Evolutionary conservation across 2,797 vertebrate species (phyloP), one percentile per base, ranked within the genome.

Genomic region (Sciaenops ocellatus): DNA sequence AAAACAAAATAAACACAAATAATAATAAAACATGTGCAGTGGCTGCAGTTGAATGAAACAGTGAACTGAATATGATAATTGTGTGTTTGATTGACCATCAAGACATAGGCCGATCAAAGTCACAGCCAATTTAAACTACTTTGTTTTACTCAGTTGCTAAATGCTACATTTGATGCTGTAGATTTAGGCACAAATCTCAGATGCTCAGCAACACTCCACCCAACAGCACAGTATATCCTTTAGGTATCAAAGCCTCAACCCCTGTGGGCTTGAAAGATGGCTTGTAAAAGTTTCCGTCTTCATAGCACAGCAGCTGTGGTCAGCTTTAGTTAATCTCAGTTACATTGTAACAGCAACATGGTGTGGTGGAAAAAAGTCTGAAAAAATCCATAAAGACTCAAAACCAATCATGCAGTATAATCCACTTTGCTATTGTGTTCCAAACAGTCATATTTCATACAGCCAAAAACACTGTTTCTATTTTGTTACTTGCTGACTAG

Each of bases 61-160:
- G 20, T 17, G 26, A 20, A 5, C 44, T 66, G 63, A 52, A 52
- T 51, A 38, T 46, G 24, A 66, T 46, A 24, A 74, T 38, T 62
- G 34, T 46, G 28, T 13, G 52, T 73, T 42, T 61, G 48, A 71
- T 18, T 20, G 12, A 71, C 55, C 47, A 59, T 1, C 22, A 34
- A 42, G 17, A 30, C 1, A 57, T 22, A 65, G 51, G 11, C 63
- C 0, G 0, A 67, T 75, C 48, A 57, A 64, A 64, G 46, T 41
- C 2, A 54, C 41, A 41, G 18, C 54, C 15, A 26, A 0, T 30
- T 22, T 6, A 8, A 57, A 64, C n/a, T 12, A 20, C 12, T 48
- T 41, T 56, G 16, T 60, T 48, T 26, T 3, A 9, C 17, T 24
- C 9, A 18, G 17, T 41, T n/a, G 41, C 24, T 34, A 54, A 30